Conservation (phyloP, 2,888 invertebrate genomes). For the Boloria euphrosyne region DNA sequence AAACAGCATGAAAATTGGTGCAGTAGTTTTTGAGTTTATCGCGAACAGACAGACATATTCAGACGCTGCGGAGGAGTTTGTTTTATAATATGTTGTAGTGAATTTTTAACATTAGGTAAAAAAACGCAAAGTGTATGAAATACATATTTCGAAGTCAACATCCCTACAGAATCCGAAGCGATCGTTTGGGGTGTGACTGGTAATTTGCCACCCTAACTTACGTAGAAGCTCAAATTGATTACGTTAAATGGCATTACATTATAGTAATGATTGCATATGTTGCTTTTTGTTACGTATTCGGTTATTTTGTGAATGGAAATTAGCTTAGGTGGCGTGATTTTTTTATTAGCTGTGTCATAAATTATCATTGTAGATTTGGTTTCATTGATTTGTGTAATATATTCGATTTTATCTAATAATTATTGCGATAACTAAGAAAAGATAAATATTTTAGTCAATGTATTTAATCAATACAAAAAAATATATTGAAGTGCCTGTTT, state of each 20-base stretch:
- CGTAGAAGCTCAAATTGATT: constrained; percentile 65
- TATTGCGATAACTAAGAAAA: no score
- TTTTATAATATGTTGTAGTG: no score
- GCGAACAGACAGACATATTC: no score
- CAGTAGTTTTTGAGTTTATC: no score
- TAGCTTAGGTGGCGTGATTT: constrained; percentile 34
- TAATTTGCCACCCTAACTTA: constrained; percentile 55
- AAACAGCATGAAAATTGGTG: no score
- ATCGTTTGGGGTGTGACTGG: constrained; percentile 72
- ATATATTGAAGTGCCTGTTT: no score
- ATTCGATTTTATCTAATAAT: no score
- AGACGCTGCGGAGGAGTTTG: no score
- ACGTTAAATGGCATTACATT: constrained; percentile 73
- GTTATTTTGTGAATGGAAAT: constrained; percentile 46
- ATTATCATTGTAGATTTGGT: constrained; percentile 4
- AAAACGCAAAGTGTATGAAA: no score
- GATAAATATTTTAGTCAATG: no score
- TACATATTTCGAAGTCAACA: constrained; percentile 12
- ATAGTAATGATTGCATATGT: constrained; percentile 78
- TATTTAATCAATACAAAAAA: no score
- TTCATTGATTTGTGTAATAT: neutral
- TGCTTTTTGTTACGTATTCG: constrained; percentile 46
- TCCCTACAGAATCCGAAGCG: constrained; percentile 32
- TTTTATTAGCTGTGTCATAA: constrained; percentile 21
- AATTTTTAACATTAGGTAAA: no score